Conservation (phyloP, 2,888 invertebrate genomes). For the Ceriagrion tenellum region DNA sequence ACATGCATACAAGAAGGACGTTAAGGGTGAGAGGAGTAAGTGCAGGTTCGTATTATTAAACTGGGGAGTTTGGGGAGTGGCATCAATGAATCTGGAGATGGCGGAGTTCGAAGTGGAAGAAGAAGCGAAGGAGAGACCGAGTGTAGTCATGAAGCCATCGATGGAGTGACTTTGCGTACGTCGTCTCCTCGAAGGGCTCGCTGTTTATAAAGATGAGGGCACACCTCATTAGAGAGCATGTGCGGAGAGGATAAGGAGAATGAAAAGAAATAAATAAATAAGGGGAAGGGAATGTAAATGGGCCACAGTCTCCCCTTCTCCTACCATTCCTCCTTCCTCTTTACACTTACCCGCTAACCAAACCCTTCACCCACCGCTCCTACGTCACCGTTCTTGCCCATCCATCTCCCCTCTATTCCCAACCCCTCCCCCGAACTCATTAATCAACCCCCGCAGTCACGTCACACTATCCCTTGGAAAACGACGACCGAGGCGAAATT, state of each 20-base stretch:
- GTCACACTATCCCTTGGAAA: conserved; percentile 22
- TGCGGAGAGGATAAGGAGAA: neutral
- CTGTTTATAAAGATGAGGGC: conserved; percentile 8
- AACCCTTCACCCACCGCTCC: neutral
- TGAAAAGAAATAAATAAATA: neutral
- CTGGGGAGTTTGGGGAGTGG: neutral
- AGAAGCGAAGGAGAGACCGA: neutral
- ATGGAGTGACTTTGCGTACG: neutral
- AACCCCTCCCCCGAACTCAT: conserved; percentile 29
- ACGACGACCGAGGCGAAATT: conserved; percentile 30
- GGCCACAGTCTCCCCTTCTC: neutral
- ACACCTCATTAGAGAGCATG: conserved; percentile 58
- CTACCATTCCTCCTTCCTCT: too few relatives aligned
- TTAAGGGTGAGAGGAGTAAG: too few relatives aligned
- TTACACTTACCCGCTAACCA: neutral
- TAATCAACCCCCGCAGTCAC: conserved; percentile 62
- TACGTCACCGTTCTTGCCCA: neutral
- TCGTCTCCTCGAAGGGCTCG: neutral
- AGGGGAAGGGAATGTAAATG: conserved; percentile 30
- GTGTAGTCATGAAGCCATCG: neutral
- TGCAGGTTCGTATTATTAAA: neutral
- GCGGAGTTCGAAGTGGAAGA: neutral
- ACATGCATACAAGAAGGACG: too few relatives aligned
- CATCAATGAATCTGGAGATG: neutral
- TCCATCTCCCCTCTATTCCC: neutral